phyloP scores from a whole-genome alignment of 53 echinoderm and acorn worm genomes.

The Echinarachnius parma region DNA sequence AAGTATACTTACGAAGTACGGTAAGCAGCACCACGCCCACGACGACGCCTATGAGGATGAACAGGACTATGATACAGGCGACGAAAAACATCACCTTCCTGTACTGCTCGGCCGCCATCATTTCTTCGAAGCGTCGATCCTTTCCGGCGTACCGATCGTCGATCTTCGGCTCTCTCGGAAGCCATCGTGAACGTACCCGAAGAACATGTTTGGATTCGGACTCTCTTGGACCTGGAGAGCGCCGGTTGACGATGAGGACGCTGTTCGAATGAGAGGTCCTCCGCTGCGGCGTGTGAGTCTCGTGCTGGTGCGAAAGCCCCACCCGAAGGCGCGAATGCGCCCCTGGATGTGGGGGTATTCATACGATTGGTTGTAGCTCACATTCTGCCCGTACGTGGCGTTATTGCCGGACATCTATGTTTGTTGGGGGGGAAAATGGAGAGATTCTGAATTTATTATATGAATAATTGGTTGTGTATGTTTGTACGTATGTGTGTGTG shows the following conservation, averaged over 20 bases:
- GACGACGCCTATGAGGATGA: not conserved
- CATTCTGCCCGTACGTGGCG: too few species aligned
- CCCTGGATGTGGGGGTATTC: too few species aligned
- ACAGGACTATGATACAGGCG: not conserved
- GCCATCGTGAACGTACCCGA: not conserved
- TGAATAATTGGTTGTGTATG: not conserved
- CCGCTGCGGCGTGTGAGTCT: too few species aligned
- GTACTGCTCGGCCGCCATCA: not conserved
- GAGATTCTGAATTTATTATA: too few species aligned
- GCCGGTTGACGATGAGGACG: too few species aligned
- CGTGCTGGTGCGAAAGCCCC: too few species aligned
- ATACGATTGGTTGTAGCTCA: too few species aligned
- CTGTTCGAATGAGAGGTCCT: too few species aligned
- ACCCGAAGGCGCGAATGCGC: too few species aligned
- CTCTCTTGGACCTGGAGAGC: too few species aligned
- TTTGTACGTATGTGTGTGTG: constrained; percentile 15
- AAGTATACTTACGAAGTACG: not conserved
- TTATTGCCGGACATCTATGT: too few species aligned
- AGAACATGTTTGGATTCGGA: not conserved
- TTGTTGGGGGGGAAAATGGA: too few species aligned
- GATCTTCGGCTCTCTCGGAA: not conserved
- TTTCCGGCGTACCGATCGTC: not conserved
- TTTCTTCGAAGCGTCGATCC: not conserved
- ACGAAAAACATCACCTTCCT: not conserved
- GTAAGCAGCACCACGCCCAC: not conserved